Evolutionary conservation across 2,113 vertebrate species (phyloP), one percentile per base, ranked within the genome.

Genomic region (Spea bombifrons): DNA sequence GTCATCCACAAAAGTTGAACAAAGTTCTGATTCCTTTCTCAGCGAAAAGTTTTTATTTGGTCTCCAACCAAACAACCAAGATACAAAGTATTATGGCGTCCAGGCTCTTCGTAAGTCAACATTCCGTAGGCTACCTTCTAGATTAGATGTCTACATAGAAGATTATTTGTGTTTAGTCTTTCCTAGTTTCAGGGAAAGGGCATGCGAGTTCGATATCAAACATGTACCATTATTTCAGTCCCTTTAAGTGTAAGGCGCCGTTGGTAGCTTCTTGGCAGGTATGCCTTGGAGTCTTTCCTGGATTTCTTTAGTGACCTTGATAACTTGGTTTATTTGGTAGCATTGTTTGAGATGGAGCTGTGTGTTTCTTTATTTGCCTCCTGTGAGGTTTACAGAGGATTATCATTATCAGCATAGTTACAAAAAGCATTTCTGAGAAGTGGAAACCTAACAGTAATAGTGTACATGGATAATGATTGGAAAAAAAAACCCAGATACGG

Each of bases 191-290:
- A 30, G 30, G 30, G 30, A 30, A 30, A 30, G 30, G 30, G 30
- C 30, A 30, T 30, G 30, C 30, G 30, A 30, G 30, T 30, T 30
- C 30, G 30, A 30, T 30, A 30, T 30, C 30, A 30, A 30, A 30
- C 30, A n/a, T n/a, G 30, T 30, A 30, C 30, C 30, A 30, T 30
- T 30, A 30, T 30, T 30, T 30, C 30, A 30, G 30, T 30, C 30
- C 2, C 2, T 1, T 30, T 7, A 53, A 53, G 10, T 86, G 87
- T 85, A 87, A 73, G 75, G 75, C 64, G 45, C 83, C 66, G 75
- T 66, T 65, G 45, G 43, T 8, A 43, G 7, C 13, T 57, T 44
- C 5, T 73, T 12, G 44, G 67, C 16, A 64, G 30, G 30, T 64
- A 69, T 16, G 3, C 6, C 15, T 12, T 15, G 13, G 4, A 8